A percentile compares a stretch with the other conserved stretches of the same genome.
Evolutionary conservation across 1,140 invertebrate species (phyloP).

Genomic region (Drosophila ercepeae): DNA sequence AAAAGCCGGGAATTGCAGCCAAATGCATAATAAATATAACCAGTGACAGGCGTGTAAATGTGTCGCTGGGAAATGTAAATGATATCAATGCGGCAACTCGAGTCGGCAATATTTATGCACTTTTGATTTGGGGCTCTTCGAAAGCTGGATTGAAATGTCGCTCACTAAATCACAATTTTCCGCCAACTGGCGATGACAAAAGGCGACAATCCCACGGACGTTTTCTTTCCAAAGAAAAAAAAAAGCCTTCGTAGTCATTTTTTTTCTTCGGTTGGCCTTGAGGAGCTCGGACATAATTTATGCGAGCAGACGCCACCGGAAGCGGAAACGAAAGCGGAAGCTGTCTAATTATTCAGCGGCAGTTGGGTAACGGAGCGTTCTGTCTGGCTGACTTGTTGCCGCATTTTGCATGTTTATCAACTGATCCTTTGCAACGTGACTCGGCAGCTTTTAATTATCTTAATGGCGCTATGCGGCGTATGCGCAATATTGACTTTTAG

Average conservation of each 20-base stretch:
- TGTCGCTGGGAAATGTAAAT: slow-evolving; percentile 57
- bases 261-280: slow-evolving; percentile 2
- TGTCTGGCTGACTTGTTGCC: slow-evolving; percentile 22
- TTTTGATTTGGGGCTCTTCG: slow-evolving; percentile 35
- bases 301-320: slow-evolving; percentile 38
- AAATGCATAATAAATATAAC: slow-evolving; percentile 48
- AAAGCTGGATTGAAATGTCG: slow-evolving; percentile 10
- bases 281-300: slow-evolving; percentile 41
- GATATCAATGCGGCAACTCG: slow-evolving; percentile 42
- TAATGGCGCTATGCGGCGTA: slow-evolving; percentile 60
- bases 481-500: slow-evolving; percentile 66
- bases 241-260: slow-evolving; percentile 21
- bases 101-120: slow-evolving; percentile 53
- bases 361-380: slow-evolving; percentile 41
- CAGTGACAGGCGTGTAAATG: slow-evolving; percentile 50
- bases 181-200: slow-evolving; percentile 45
- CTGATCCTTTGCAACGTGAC: slow-evolving; percentile 42
- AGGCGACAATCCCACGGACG: not conserved
- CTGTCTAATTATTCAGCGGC: slow-evolving; percentile 52
- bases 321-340: slow-evolving; percentile 46
- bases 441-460: slow-evolving; percentile 64
- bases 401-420: slow-evolving; percentile 45
- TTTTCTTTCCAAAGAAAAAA: not conserved
- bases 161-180: slow-evolving; percentile 47
- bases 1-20: slow-evolving; percentile 23